Evolutionary conservation across 2,113 vertebrate genomes (phyloP).

Genomic region (Pituophis catenifer): DNA sequence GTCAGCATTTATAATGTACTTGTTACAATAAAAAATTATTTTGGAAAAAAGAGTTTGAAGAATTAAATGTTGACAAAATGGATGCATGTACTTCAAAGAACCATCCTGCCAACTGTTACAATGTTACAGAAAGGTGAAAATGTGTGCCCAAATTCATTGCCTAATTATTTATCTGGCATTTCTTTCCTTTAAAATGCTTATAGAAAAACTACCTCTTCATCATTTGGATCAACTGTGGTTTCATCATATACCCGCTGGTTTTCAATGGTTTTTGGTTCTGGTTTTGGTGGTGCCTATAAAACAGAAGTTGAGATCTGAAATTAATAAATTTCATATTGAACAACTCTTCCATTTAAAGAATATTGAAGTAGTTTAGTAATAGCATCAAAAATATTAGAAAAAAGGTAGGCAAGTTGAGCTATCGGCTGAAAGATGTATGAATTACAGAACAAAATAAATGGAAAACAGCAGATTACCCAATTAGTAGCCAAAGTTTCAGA

Average conservation of each 20-base stretch:
- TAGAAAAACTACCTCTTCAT: slow-evolving; percentile 85
- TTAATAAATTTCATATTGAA: not conserved
- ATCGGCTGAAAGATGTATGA: not conserved
- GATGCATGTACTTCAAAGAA: not conserved
- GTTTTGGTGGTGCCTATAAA: slow-evolving; percentile 90
- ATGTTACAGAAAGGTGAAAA: not conserved
- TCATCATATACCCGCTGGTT: slow-evolving; percentile 94
- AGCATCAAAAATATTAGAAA: not conserved
- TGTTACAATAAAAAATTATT: not conserved
- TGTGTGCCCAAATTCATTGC: not conserved
- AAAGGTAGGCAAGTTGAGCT: not conserved
- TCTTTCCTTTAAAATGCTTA: not conserved
- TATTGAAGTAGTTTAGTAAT: not conserved
- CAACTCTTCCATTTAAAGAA: not conserved
- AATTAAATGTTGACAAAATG: not conserved
- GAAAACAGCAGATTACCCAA: not conserved
- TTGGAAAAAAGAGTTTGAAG: not conserved
- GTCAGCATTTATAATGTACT: not conserved
- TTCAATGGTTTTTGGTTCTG: slow-evolving; percentile 95
- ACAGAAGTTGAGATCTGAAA: not conserved
- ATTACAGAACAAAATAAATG: not conserved
- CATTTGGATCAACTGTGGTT: slow-evolving; percentile 90
- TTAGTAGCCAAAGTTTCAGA: not conserved
- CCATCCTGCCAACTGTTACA: not conserved
- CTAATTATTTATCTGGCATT: not conserved